These are phyloP conservation scores for Crotalus horridus DNA, from an alignment of 2,113 vertebrate species.

Conservation along the genomic window DNA sequence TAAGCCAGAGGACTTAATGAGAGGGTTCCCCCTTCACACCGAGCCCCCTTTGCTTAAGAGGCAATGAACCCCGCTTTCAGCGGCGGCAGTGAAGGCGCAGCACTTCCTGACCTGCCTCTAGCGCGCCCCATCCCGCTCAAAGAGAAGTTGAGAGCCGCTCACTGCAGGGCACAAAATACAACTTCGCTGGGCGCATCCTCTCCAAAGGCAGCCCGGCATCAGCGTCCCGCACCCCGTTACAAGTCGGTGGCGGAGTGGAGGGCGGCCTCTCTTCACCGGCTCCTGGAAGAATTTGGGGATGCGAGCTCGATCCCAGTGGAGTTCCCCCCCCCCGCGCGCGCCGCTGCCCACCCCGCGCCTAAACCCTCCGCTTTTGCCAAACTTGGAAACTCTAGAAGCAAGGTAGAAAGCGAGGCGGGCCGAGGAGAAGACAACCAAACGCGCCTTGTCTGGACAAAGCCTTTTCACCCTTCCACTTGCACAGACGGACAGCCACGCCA, in stretches of 20 bases:
- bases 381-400: constrained; percentile 2
- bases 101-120: neutral
- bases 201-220: constrained; percentile 1
- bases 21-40: neutral
- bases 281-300: neutral
- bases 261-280: neutral
- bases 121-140: constrained; percentile 11
- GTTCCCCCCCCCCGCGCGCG: neutral
- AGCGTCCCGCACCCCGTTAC: constrained; percentile 16
- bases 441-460: constrained; percentile 23
- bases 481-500: constrained; percentile 13
- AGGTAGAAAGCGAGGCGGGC: neutral
- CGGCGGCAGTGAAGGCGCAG: neutral
- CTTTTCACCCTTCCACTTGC: constrained; percentile 10
- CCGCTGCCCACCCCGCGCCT: neutral
- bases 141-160: constrained; percentile 19
- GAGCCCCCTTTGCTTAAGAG: neutral
- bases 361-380: neutral
- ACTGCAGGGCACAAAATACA: neutral
- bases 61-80: neutral
- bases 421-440: fast-evolving
- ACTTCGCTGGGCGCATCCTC: constrained; percentile 15
- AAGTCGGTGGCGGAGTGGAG: neutral
- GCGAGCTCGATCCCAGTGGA: neutral
- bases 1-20: neutral